Conservation (phyloP, 2,113 vertebrate genomes). For the Dascyllus trimaculatus region DNA sequence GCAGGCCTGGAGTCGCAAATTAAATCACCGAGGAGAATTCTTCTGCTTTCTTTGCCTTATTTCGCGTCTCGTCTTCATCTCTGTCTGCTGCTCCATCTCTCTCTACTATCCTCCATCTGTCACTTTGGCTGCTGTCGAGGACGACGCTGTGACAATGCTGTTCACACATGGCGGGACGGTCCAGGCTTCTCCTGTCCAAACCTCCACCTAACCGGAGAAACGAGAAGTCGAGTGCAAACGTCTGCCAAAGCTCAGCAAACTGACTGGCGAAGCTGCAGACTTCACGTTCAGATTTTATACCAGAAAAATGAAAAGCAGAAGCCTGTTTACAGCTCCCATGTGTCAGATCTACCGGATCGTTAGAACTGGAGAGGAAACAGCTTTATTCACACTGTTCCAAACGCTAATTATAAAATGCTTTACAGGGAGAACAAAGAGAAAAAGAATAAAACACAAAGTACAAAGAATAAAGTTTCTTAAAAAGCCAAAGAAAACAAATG, state of each 20-base stretch:
- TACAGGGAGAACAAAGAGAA: no score
- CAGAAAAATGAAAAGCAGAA: no score
- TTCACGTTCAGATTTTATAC: neutral
- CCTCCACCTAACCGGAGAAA: neutral
- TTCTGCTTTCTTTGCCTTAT: neutral
- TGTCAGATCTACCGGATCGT: no score
- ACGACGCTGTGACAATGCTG: slow-evolving; percentile 6
- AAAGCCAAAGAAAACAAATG: no score
- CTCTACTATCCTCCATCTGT: slow-evolving; percentile 45
- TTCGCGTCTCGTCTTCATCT: slow-evolving; percentile 1
- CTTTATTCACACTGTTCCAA: no score
- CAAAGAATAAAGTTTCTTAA: no score
- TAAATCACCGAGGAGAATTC: slow-evolving; percentile 1
- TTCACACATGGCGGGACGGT: slow-evolving; percentile 25
- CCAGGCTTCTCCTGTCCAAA: neutral
- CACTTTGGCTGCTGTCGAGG: slow-evolving; percentile 30
- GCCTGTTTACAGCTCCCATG: no score
- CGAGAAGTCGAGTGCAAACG: neutral
- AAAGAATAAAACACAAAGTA: no score
- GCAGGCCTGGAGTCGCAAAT: neutral
- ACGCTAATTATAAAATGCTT: no score
- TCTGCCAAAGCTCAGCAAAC: neutral
- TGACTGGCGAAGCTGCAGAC: neutral
- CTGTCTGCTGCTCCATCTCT: slow-evolving; percentile 16
- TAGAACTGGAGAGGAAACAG: no score